Percentiles rank a stretch among this genome's conserved stretches.
Conservation (phyloP, 2,113 vertebrate genomes). For the Bagarius yarrelli region DNA sequence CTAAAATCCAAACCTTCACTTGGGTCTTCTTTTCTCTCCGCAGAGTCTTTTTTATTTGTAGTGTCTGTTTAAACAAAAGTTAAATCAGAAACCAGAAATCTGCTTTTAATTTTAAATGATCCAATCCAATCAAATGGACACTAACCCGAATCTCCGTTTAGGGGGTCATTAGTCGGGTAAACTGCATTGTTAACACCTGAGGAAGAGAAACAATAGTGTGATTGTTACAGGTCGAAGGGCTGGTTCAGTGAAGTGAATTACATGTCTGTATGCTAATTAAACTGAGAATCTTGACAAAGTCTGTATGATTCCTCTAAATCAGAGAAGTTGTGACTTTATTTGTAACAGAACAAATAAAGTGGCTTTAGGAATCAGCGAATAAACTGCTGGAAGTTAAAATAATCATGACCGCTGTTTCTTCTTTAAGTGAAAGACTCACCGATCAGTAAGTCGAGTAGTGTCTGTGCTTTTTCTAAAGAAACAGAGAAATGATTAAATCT, state of each 20-base stretch:
- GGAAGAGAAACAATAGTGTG: not conserved
- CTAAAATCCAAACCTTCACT: not conserved
- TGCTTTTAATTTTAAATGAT: not conserved
- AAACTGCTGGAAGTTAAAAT: not conserved
- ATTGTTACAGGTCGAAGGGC: not conserved
- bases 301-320: not conserved
- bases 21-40: constrained; percentile 33
- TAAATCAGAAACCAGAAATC: not conserved
- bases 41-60: constrained; percentile 46
- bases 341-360: not conserved
- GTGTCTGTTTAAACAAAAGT: constrained; percentile 27
- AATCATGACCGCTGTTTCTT: not conserved
- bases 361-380: not conserved
- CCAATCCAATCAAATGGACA: not conserved
- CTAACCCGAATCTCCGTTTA: constrained; percentile 43
- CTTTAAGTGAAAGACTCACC: constrained; percentile 29
- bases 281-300: not conserved
- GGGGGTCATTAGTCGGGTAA: constrained; percentile 4
- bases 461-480: constrained; percentile 30
- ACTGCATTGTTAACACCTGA: not conserved
- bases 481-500: not conserved
- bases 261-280: not conserved
- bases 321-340: not conserved
- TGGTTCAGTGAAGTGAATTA: not conserved
- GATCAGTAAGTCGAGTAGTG: not conserved